Evolutionary conservation across 64 coral and sea anemone species (phyloP), one percentile per base, ranked within the genome.

Genomic region (Montipora foliosa): DNA sequence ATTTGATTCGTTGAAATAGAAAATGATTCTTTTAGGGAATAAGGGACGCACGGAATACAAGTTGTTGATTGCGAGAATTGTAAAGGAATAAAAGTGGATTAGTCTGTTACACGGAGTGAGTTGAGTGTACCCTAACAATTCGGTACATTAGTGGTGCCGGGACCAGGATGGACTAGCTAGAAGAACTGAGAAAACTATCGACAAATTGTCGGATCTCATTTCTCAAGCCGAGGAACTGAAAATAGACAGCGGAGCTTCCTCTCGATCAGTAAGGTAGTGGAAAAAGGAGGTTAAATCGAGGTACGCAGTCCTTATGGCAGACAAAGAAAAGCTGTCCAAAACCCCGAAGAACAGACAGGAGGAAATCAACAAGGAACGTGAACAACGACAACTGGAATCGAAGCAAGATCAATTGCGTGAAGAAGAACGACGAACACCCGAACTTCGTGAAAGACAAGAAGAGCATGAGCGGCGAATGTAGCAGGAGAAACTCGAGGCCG

Each of bases 221-320:
- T 55, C 29, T 29, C 29, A 29, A 29, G 29, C 29, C 9, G 48
- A 95, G 7, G 89, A 91, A 58, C 51, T 64, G 47, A 95, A 95
- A 92, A 64, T 95, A 69, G 94, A 95, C 45, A 12, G 57, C 22
- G 75, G 94, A 73, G 19, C 50, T 44, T 79, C 94, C 75, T 53
- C 93, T 51, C 60, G 78, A 48, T 55, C 52, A 55, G 52, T 55
- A 5, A 55, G 52, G 52, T 3, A 55, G 52, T 55, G 52, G 52
- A 55, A 55, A 55, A 55, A 55, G 52, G 81, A 95, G 6, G 67
- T 78, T 19, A 91, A 85, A 77, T 58, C 50, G 10, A 95, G 59
- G 57, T 95, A 91, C 47, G 20, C 74, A 13, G 17, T 60, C 5
- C 62, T 52, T 47, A 49, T 91, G 50, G 49, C 14, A 57, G 58